A percentile compares a stretch with the other conserved stretches of the same genome.
Conservation (phyloP, 2,888 invertebrate genomes). For the Nomada fabriciana region DNA sequence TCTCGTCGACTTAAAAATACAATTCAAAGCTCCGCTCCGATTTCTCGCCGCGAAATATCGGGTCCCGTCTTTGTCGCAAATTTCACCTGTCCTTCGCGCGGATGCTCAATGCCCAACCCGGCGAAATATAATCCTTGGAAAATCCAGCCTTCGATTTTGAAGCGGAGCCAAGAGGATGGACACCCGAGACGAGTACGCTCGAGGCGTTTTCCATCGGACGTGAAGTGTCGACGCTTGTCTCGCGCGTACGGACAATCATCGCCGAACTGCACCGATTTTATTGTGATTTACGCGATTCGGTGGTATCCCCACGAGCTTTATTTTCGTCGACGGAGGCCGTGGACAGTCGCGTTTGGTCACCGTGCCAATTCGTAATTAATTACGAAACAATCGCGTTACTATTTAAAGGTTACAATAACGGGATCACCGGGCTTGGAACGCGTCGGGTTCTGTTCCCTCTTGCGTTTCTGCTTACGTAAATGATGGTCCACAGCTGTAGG, state of each 20-base stretch:
- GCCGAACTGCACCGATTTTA: slow-evolving; percentile 20
- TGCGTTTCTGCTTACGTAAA: slow-evolving; percentile 24
- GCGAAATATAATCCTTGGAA: not conserved
- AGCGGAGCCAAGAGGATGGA: slow-evolving; percentile 23
- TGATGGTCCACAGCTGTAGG: not conserved
- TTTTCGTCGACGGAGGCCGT: slow-evolving; percentile 29
- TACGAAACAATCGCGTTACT: slow-evolving; percentile 53
- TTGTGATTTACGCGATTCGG: slow-evolving; percentile 42
- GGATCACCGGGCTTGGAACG: slow-evolving; percentile 30
- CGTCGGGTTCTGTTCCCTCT: slow-evolving; percentile 5
- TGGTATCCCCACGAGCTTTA: slow-evolving; percentile 21
- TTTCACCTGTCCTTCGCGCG: not conserved
- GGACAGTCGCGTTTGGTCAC: not conserved
- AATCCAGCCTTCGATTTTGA: slow-evolving; percentile 20
- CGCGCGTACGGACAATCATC: slow-evolving; percentile 8
- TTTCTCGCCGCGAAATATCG: not conserved
- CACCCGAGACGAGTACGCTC: slow-evolving; percentile 2
- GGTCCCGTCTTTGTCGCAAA: not conserved
- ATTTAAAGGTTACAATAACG: slow-evolving; percentile 49
- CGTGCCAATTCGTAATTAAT: slow-evolving; percentile 65
- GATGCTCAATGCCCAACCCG: not conserved
- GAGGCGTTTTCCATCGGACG: slow-evolving; percentile 10
- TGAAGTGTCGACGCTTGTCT: slow-evolving; percentile 15
- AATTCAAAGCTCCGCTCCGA: no score
- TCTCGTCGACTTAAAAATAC: no score